These are phyloP conservation scores for Elysia crispata DNA, from an alignment of 2,888 invertebrate genomes.

Conservation along the genomic window DNA sequence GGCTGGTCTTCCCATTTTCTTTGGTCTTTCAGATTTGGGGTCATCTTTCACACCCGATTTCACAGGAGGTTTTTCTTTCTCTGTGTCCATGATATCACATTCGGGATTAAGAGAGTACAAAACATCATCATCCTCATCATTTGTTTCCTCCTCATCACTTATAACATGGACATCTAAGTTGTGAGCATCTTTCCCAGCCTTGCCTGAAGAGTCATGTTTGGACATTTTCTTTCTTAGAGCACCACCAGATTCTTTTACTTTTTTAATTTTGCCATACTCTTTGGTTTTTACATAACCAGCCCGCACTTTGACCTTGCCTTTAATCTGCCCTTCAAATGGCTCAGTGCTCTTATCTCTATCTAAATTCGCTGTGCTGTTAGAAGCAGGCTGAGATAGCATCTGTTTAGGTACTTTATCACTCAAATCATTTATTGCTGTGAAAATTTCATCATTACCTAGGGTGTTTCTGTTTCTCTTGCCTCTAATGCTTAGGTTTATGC, in stretches of 20 bases:
- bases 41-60: conserved; percentile 2
- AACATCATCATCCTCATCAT: conserved; percentile 59
- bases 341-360: no score
- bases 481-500: neutral
- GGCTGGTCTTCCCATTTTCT: neutral
- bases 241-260: neutral
- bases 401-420: no score
- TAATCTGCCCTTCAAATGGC: no score
- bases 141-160: conserved; percentile 32
- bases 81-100: conserved; percentile 35
- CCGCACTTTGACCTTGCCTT: neutral
- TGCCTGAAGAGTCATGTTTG: conserved; percentile 14
- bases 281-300: no score
- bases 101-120: conserved; percentile 59
- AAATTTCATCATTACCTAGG: no score
- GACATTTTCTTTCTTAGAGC: neutral
- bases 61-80: conserved; percentile 12
- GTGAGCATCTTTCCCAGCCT: conserved; percentile 2
- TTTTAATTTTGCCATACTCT: no score
- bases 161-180: neutral
- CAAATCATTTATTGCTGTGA: no score
- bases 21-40: conserved; percentile 17
- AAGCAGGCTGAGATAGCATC: no score
- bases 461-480: no score
- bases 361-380: neutral